Conservation (phyloP, 2,888 invertebrate species). For the Pheosia gnoma region DNA sequence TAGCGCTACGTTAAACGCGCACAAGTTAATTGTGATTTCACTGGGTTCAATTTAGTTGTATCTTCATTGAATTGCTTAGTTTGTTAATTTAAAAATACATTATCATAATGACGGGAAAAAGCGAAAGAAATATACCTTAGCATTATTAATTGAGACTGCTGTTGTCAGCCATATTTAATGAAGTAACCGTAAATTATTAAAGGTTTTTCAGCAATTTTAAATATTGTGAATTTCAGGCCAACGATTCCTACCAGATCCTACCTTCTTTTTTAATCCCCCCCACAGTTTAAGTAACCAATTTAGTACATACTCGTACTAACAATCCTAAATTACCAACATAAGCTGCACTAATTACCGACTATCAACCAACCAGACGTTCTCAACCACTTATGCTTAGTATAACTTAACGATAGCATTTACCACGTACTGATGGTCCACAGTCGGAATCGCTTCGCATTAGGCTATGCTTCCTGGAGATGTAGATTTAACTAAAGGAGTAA, state of each 20-base stretch:
- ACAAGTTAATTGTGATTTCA: slow-evolving; percentile 37
- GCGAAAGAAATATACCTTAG: too few relatives aligned
- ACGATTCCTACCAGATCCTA: too few relatives aligned
- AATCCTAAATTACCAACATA: neutral
- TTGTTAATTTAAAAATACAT: too few relatives aligned
- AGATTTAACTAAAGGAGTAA: neutral
- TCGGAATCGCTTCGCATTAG: slow-evolving; percentile 1
- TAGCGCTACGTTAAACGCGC: slow-evolving; percentile 41
- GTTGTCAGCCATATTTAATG: too few relatives aligned
- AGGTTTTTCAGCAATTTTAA: too few relatives aligned
- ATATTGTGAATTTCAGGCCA: too few relatives aligned
- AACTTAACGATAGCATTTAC: slow-evolving; percentile 4
- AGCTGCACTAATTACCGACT: neutral
- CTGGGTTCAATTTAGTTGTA: slow-evolving; percentile 22
- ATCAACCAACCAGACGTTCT: neutral
- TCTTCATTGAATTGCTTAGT: slow-evolving; percentile 5
- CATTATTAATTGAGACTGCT: too few relatives aligned
- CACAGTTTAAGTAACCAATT: too few relatives aligned
- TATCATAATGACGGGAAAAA: too few relatives aligned
- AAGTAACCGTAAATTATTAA: too few relatives aligned
- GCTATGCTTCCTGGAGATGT: neutral
- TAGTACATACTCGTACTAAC: too few relatives aligned
- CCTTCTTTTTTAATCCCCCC: too few relatives aligned
- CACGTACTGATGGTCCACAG: neutral
- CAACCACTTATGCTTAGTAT: neutral